phyloP scores from a whole-genome alignment of 1,140 invertebrate species.

The Carposina sasakii region DNA sequence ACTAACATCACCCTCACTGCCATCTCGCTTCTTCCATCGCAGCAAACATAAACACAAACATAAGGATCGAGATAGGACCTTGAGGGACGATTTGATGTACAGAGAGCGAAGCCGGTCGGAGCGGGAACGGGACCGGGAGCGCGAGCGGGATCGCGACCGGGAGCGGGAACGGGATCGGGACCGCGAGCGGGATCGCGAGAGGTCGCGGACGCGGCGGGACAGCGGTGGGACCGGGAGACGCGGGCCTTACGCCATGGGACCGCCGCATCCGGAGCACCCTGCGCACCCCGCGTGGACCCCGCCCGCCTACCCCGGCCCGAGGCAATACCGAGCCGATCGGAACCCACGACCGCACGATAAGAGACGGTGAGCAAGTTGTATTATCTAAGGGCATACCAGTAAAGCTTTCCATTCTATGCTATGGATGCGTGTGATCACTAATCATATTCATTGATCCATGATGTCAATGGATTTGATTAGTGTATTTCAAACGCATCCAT shows the following conservation, averaged over 20 bases:
- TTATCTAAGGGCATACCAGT: no score
- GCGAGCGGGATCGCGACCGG: slow-evolving; percentile 57
- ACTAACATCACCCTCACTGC: no score
- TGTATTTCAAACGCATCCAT: no score
- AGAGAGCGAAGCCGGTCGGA: slow-evolving; percentile 62
- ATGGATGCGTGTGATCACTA: no score
- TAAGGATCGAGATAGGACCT: slow-evolving; percentile 62
- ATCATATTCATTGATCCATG: no score
- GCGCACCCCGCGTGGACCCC: slow-evolving; percentile 49
- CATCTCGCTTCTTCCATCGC: slow-evolving; percentile 63
- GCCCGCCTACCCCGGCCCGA: slow-evolving; percentile 57
- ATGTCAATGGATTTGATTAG: no score
- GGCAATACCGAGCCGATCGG: slow-evolving; percentile 57
- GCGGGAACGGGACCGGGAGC: slow-evolving; percentile 47
- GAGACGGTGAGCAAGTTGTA: slow-evolving; percentile 45
- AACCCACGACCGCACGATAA: slow-evolving; percentile 60
- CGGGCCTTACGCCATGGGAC: slow-evolving; percentile 35
- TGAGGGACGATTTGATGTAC: slow-evolving; percentile 66
- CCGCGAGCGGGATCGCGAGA: slow-evolving; percentile 42
- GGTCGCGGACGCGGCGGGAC: slow-evolving; percentile 58
- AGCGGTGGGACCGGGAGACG: slow-evolving; percentile 48
- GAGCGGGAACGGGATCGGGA: slow-evolving; percentile 49
- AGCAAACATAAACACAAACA: slow-evolving; percentile 66
- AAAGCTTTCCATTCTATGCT: no score
- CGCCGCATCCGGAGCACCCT: slow-evolving; percentile 41